Evolutionary conservation across 2,113 vertebrate genomes (phyloP).

Genomic region (Ptilonorhynchus violaceus): DNA sequence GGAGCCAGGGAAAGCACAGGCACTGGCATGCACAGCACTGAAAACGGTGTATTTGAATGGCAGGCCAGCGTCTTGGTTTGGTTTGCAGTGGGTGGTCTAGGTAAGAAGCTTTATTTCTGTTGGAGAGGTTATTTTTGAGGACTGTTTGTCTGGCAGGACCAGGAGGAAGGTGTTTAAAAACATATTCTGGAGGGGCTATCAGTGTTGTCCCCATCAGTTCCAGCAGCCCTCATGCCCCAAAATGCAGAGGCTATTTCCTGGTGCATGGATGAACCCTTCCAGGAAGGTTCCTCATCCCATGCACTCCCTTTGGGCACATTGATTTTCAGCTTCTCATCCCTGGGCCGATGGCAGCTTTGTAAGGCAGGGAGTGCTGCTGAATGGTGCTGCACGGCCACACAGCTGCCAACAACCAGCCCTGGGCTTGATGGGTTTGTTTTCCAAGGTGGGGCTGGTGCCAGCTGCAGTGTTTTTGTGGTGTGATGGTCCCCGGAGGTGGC

Average conservation of each 20-base stretch:
- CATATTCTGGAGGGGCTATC: background rate
- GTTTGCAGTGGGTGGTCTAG: background rate
- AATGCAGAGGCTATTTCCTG: background rate
- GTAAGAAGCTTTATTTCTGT: background rate
- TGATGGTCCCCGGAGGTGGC: background rate
- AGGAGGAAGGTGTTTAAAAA: background rate
- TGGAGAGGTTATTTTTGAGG: background rate
- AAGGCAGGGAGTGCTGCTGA: background rate
- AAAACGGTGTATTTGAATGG: background rate
- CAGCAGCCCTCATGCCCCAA: background rate
- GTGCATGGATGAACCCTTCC: background rate
- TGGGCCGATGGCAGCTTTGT: background rate
- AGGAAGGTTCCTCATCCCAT: background rate
- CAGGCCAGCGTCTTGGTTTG: background rate
- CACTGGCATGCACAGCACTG: background rate
- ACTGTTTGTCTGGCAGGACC: background rate
- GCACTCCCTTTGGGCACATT: background rate
- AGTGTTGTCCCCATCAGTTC: background rate
- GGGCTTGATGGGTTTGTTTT: background rate
- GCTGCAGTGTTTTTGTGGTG: background rate
- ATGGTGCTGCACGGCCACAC: fast-evolving
- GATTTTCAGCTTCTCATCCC: background rate
- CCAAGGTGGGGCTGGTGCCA: background rate
- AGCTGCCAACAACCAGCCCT: background rate
- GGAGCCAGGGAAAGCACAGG: background rate